A percentile compares a stretch with the other conserved stretches of the same genome.
These are phyloP conservation scores for Halcyon leucocephala DNA, from an alignment of 2,797 vertebrate species.

Conservation along the genomic window DNA sequence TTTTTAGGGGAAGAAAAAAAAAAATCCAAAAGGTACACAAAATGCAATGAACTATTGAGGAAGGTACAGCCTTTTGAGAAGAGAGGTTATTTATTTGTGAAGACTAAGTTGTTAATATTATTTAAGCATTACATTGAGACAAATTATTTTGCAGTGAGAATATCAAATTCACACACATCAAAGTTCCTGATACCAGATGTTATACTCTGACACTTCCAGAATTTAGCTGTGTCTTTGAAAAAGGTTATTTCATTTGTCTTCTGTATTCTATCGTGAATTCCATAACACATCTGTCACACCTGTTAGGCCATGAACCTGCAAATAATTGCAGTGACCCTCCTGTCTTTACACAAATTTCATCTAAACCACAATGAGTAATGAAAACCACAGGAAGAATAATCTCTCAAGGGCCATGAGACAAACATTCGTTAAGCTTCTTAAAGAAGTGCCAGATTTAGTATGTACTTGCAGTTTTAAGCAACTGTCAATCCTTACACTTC, in stretches of 20 bases:
- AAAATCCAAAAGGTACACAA: not conserved
- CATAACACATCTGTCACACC: not conserved
- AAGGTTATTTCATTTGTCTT: not conserved
- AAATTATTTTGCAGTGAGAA: too few species aligned
- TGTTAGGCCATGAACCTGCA: not conserved
- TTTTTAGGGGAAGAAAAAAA: not conserved
- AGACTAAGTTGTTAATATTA: not conserved
- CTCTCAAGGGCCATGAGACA: not conserved
- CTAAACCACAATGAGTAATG: not conserved
- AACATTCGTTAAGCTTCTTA: not conserved
- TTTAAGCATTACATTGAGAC: not conserved
- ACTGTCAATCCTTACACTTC: not conserved
- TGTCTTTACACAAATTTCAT: not conserved
- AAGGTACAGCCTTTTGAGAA: not conserved
- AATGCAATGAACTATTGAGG: not conserved
- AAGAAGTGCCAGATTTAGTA: not conserved
- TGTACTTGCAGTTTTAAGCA: not conserved
- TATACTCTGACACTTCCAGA: not conserved
- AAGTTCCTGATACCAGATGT: not conserved
- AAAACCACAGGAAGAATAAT: not conserved
- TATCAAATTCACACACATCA: not conserved
- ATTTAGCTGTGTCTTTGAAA: not conserved
- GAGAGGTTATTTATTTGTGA: not conserved
- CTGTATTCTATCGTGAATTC: not conserved
- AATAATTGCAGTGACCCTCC: not conserved